phyloP scores from a whole-genome alignment of 1,140 invertebrate species.

The Drosophila parabipectinata region DNA sequence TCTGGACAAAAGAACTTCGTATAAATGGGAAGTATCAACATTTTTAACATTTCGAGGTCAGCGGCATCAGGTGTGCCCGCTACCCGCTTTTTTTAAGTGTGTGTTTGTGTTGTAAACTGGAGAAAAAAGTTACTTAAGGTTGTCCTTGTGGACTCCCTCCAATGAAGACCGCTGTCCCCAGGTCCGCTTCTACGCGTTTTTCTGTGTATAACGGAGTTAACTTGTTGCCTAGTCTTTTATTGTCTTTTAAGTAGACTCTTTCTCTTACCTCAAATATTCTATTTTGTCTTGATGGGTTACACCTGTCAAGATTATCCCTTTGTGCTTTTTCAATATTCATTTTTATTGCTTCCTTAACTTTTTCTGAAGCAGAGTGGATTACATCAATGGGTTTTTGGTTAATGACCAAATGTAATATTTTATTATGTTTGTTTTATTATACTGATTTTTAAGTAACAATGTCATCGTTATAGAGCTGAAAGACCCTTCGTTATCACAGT shows the following conservation, averaged over 20 bases:
- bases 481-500: too few relatives aligned
- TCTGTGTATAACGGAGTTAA: constrained; percentile 6
- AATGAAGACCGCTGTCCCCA: neutral
- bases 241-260: constrained; percentile 1
- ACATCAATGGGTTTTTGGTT: too few relatives aligned
- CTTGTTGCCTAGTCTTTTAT: constrained; percentile 1
- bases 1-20: too few relatives aligned
- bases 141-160: neutral
- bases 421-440: too few relatives aligned
- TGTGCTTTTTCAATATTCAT: too few relatives aligned
- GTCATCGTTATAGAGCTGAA: too few relatives aligned
- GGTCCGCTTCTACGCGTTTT: neutral
- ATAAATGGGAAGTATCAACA: too few relatives aligned
- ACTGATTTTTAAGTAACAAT: too few relatives aligned
- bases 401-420: too few relatives aligned
- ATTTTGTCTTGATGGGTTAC: neutral
- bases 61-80: constrained; percentile 1
- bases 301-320: too few relatives aligned
- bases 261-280: neutral
- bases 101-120: neutral
- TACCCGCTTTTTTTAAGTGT: neutral
- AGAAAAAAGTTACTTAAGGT: neutral
- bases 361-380: too few relatives aligned
- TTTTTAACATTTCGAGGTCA: constrained; percentile 3
- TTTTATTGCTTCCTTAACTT: too few relatives aligned